Base-by-base conservation (phyloP, 2,113 vertebrate genomes). In the Guaruba guarouba region DNA sequence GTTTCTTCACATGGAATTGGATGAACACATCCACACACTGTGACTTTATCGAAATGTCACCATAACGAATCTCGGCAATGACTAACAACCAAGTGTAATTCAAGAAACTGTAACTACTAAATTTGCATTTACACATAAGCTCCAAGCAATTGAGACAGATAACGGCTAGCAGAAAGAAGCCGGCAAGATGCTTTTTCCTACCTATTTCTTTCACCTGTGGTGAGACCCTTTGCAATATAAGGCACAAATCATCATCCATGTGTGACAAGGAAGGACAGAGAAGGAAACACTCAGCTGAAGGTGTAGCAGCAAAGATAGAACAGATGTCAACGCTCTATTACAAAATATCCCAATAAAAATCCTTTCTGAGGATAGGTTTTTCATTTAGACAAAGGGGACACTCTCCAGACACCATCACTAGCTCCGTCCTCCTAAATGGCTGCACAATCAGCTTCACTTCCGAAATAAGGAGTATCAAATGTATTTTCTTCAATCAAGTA, bases 11-110 rank as follows among this genome's bases (percentile, higher is more conserved):
- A 66, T 11, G 59, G 69, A 84, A 91, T 48, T 23, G 68, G 70
- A 91, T 71, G 37, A 96, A 95, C 57, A 92, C 39, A 85, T 92
- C 69, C 9, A 1, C 55, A 80, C 0, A 2, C 57, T 85, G n/a
- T 71, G 89, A 73, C 78, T 95, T 91, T 48, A 95, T 82, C 84
- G 89, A 91, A 95, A 95, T 62, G 62, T 46, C 94, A 95, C 74
- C 44, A 22, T 66, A 48, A 57, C 0, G 1, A 82, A 84, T 59
- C 81, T 73, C 82, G 23, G 81, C 73, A 93, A 51, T 62, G 89
- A 92, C 82, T 92, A 94, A 90, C 39, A 63, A 62, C 6, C 4
- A 35, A 82, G 19, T 6, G 13, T 17, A 89, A 91, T 29, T 86
- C 62, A 90, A 83, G 83, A 85, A 88, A 94, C 54, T 92, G 0